Base-by-base conservation (phyloP, 2,888 invertebrate species). In the Stenodera caucasica region DNA sequence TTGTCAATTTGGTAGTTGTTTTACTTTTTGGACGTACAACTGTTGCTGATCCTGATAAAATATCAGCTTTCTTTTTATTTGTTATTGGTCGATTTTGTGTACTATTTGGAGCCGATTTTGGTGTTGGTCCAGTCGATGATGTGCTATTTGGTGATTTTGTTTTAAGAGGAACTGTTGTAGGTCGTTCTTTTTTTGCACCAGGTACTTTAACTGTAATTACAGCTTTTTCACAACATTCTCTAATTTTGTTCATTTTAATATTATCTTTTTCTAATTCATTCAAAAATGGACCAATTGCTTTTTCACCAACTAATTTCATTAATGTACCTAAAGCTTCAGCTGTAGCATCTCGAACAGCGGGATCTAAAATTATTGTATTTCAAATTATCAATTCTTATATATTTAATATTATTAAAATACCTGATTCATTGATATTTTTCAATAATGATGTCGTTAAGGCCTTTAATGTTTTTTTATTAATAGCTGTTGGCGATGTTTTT, bases 241-340 rank as follows among this genome's bases (percentile, higher is more conserved):
- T 95, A 51, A 98, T 91, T 83, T 97, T 98, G 50, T 89, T 86
- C 86, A 96, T 90, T 81, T 98, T 98, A 30, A 96, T 81, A 45
- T 88, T 86, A 77, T 99, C 98, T 0, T 88, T 87, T 78, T 99
- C 98, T 0, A 98, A 80, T 77, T 98, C 98, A 1, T 88, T 87
- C 21, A 98, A 84, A 76, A 94, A 93, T 0, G 94, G 92, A 50
- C 85, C 85, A 60, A 98, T 88, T 37, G 89, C 87, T 80, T 96
- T 96, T 75, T 98, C 98, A 1, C 97, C 93, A 11, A 98, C 91
- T 4, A 97, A 86, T 80, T 96, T 97, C 83, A 96, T 90, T 0
- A 95, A 88, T 0, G 96, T 96, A 9, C 98, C 99, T 14, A 99
- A 80, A 0, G 98, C 97, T 77, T 95, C 93, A 0, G 94, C 94